A percentile compares a stretch with the other conserved stretches of the same genome.
phyloP scores from a whole-genome alignment of 2,113 vertebrate genomes.

The Bufo bufo region DNA sequence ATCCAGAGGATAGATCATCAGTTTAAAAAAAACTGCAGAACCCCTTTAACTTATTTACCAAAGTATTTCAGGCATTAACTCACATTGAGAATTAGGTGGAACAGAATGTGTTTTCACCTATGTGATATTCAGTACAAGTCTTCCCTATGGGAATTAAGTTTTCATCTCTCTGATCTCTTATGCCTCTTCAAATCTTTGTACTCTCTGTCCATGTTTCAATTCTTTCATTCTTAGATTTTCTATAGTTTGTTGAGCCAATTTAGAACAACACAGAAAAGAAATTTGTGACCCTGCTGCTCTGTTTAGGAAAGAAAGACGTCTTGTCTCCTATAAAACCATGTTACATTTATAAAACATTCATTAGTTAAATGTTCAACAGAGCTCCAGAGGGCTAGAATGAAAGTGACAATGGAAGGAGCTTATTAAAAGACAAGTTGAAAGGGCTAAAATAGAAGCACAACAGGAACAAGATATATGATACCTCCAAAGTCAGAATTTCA shows the following conservation, averaged over 20 bases:
- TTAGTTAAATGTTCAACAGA: conserved; percentile 49
- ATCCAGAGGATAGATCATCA: too few species aligned
- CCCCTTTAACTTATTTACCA: background rate
- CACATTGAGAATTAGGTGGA: background rate
- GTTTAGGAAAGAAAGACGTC: conserved; percentile 46
- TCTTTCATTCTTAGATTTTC: conserved; percentile 51
- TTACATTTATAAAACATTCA: conserved; percentile 51
- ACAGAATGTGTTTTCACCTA: conserved; percentile 27
- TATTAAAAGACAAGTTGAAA: conserved; percentile 32
- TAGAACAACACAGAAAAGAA: conserved; percentile 48
- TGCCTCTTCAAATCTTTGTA: conserved; percentile 34
- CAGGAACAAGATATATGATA: conserved; percentile 10
- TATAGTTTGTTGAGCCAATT: conserved; percentile 51
- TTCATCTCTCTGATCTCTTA: conserved; percentile 45
- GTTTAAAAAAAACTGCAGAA: too few species aligned
- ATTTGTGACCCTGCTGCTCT: conserved; percentile 53
- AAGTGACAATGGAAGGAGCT: conserved; percentile 26
- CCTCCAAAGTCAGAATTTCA: background rate
- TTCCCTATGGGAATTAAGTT: conserved; percentile 27
- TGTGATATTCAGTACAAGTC: conserved; percentile 13
- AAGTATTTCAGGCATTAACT: background rate
- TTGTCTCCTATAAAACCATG: conserved; percentile 40
- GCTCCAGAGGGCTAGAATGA: conserved; percentile 21
- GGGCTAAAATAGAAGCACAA: conserved; percentile 36
- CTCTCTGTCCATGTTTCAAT: conserved; percentile 45